Conservation (phyloP, 2,797 vertebrate species). For the Acipenser transmontanus region DNA sequence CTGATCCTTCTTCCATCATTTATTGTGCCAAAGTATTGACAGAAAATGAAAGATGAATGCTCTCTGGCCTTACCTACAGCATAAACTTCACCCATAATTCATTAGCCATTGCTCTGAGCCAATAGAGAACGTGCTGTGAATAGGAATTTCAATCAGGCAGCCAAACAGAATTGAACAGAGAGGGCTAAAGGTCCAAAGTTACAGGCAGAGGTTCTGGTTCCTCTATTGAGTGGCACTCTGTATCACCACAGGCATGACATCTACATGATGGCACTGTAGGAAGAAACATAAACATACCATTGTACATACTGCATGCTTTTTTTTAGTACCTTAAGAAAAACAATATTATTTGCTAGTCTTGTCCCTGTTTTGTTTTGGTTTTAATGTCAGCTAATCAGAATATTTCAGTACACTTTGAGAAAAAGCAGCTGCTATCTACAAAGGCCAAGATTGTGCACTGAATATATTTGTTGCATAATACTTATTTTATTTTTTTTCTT, state of each 20-base stretch:
- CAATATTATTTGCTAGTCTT: conserved; percentile 1
- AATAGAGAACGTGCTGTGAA: conserved; percentile 44
- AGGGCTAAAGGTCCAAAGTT: conserved; percentile 14
- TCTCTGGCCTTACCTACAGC: conserved; percentile 41
- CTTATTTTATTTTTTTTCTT: conserved; percentile 9
- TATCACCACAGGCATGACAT: conserved; percentile 11
- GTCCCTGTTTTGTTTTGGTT: conserved; percentile 11
- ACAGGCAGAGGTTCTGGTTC: conserved; percentile 20
- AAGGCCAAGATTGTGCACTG: conserved; percentile 14
- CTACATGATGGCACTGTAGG: conserved; percentile 3
- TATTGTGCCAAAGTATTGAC: conserved; percentile 41
- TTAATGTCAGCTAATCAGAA: conserved; percentile 22
- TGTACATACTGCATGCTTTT: conserved; percentile 4
- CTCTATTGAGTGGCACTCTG: conserved; percentile 15
- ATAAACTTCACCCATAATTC: conserved; percentile 48
- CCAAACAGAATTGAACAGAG: conserved; percentile 40
- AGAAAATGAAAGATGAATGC: conserved; percentile 51
- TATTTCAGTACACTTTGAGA: conserved; percentile 15
- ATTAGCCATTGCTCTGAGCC: conserved; percentile 45
- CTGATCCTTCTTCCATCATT: conserved; percentile 36
- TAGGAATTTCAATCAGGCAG: conserved; percentile 39
- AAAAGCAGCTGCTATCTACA: conserved; percentile 18
- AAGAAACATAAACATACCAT: conserved; percentile 10
- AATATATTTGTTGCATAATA: conserved; percentile 19
- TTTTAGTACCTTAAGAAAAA: not conserved